Evolutionary conservation across 2,888 invertebrate genomes (phyloP), one percentile per base, ranked within the genome.

Genomic region (Protonemura montana): DNA sequence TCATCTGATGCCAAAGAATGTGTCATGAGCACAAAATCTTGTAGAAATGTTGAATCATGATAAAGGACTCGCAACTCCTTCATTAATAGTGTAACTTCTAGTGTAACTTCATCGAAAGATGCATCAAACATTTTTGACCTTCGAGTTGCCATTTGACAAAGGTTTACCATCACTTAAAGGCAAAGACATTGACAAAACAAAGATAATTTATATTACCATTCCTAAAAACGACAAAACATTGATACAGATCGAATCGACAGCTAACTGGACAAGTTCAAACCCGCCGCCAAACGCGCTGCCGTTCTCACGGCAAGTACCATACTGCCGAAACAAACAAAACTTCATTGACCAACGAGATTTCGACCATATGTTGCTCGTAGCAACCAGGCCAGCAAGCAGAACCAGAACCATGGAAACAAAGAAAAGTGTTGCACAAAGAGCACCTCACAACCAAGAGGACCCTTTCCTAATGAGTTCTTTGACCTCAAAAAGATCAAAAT

Each of bases 161-260:
- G 35, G 35, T 6, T 35, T 29, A 82, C n/a, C 82, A 30, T 82
- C 29, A 28, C 28, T 30, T 30, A 27, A 81, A 30, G 82, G 26
- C 82, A 83, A 83, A 83, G 21, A 21, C 29, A 30, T 35, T 16
- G 27, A 83, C 16, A 41, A 42, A 83, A 83, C 82, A 83, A 35
- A 28, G 10, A 41, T n/a, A 83, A 42, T n/a, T n/a, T 42, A 35
- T 83, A 35, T 35, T 35, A 35, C 35, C 25, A 0, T 42, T 16
- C 16, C 29, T 26, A 29, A 81, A 81, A 29, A 2, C 21, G 29
- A 30, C 59, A 59, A 59, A 59, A 59, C 21, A 1, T 10, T 16
- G 13, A 59, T 21, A 59, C 59, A 35, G 59, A 16, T 21, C 21
- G 2, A 21, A 59, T 13, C 16, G 59, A 59, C 59, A 59, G 59